Evolutionary conservation across 2,888 invertebrate genomes (phyloP), one percentile per base, ranked within the genome.

Genomic region (Sinelater perroti): DNA sequence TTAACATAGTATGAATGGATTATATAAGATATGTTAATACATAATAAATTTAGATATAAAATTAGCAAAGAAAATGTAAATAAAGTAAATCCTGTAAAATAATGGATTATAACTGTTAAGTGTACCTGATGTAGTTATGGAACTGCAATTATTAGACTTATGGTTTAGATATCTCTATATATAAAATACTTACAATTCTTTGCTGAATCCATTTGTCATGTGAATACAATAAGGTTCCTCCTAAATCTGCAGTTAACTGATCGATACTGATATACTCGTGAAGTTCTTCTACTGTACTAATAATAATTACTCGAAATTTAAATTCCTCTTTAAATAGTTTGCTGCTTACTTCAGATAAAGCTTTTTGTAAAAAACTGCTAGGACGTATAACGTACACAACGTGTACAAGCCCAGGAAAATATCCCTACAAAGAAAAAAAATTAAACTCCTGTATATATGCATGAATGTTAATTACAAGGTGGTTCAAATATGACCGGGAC

Each of bases 181-280:
- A 63, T 70, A 31, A 35, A 13, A 31, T 20, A 80, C 88, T 85
- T 78, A 97, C 97, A 79, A 95, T 91, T 82, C 97, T 85, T 78
- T 97, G 95, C 72, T 96, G 92, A 74, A 97, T 95, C 97, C 97
- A 98, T 73, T 95, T 94, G 53, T 93, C 87, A 78, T 97, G 95
- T 69, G 93, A 91, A 80, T 96, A 97, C 60, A 89, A 87, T 63
- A 97, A 81, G 61, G 87, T 85, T 1, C 97, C 97, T 2, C 94
- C 95, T 60, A 98, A 84, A 75, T 97, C 97, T 20, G 87, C 83
- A 0, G 96, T 96, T 65, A 97, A 81, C 78, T 95, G 94, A 66
- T 87, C 87, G 63, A 85, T 82, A 69, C 93, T 93, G 61, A 97
- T 85, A 75, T 91, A 89, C 60, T 93, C 90, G 71, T 91, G 89